A percentile compares a stretch with the other conserved stretches of the same genome.
phyloP scores from a whole-genome alignment of 2,797 vertebrate genomes.

The Myotis vivesi region DNA sequence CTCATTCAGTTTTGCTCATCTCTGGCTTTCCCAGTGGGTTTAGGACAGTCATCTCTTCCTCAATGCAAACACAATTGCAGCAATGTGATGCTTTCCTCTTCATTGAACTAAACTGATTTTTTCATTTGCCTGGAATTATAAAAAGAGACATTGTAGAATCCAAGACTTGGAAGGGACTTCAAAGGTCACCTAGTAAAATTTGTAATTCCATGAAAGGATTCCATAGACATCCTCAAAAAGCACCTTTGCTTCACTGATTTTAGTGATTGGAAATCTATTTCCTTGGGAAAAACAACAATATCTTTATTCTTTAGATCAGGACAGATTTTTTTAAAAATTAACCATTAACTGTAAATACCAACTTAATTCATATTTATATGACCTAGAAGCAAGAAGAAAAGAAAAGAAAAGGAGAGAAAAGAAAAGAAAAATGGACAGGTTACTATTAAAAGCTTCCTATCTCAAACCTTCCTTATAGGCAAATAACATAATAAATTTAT shows the following conservation, averaged over 20 bases:
- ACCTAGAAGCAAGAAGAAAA: background rate
- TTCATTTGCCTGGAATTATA: constrained; percentile 5
- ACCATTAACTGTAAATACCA: background rate
- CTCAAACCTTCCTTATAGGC: background rate
- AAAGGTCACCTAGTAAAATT: background rate
- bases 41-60: background rate
- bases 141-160: background rate
- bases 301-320: background rate
- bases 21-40: background rate
- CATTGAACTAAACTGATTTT: constrained; percentile 23
- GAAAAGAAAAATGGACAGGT: background rate
- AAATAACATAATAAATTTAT: background rate
- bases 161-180: background rate
- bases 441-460: background rate
- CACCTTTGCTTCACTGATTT: background rate
- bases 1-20: background rate
- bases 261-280: background rate
- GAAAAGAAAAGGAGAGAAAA: too few relatives aligned
- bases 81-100: background rate
- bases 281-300: background rate
- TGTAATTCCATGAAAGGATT: background rate
- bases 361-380: constrained; percentile 16
- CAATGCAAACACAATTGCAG: background rate
- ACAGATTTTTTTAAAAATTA: background rate
- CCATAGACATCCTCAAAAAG: background rate